Evolutionary conservation across 2,113 vertebrate species (phyloP), one percentile per base, ranked within the genome.

Genomic region (Channa argus): DNA sequence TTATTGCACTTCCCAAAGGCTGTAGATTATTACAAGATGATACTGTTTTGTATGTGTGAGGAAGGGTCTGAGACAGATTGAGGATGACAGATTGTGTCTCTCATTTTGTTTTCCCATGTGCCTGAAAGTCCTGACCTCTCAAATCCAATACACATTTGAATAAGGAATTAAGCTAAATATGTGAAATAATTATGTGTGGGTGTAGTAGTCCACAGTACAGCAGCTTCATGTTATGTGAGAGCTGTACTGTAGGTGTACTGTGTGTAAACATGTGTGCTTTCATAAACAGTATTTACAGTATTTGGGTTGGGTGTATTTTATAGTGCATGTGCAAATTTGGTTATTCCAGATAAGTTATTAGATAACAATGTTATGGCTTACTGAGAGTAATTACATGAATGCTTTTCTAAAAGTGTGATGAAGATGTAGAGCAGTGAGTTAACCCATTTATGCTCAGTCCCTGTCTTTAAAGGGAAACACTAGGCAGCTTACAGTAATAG

Each of bases 321-420:
- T 9, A 24, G 62, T 50, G 38, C 43, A 15, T 59, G 70, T 69
- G 61, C 50, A 63, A 49, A 4, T 0, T 6, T 62, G 51, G 61
- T 43, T 61, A 63, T 9, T 59, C n/a, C 13, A 71, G 65, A 68
- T 82, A 15, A 85, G 74, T 80, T 67, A 74, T 59, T 62, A 13
- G 33, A 71, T 56, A 43, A 63, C 74, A 44, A 60, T 61, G 61
- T 56, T 50, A 24, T 45, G 49, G 72, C 63, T 77, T 8, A 3
- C 49, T 14, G 39, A 71, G 60, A 71, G 45, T 79, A 66, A 84
- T 78, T 78, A 56, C 72, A 60, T 44, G 58, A 49, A 75, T 54
- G 61, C 52, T 53, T 0, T 59, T 45, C 5, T 65, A 49, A 65
- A 67, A 67, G 59, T 63, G 75, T 54, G 74, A 33, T 52, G 54